A percentile compares a stretch with the other conserved stretches of the same genome.
These are phyloP conservation scores for Rhynchopsitta pachyrhyncha DNA, from an alignment of 2,113 vertebrate species.

Conservation along the genomic window DNA sequence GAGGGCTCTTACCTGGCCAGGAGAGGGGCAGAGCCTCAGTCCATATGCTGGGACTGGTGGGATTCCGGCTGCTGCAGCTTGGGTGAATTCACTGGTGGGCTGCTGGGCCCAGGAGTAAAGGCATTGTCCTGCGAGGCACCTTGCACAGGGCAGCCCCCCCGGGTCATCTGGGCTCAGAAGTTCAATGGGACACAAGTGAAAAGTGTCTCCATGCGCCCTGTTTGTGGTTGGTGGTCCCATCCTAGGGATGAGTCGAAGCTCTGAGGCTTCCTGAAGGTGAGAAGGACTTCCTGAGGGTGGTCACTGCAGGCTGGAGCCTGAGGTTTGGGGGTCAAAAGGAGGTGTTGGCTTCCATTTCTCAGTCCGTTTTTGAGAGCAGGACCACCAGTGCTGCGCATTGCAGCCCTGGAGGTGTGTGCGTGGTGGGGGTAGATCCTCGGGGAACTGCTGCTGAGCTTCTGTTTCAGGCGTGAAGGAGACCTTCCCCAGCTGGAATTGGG, in stretches of 20 bases:
- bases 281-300: neutral
- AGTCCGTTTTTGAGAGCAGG: neutral
- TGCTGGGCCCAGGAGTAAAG: neutral
- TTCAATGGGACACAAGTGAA: rapidly evolving
- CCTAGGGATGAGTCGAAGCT: neutral
- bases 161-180: rapidly evolving
- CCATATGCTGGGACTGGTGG: neutral
- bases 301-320: neutral
- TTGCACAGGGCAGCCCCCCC: neutral
- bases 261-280: neutral
- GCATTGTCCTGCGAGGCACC: rapidly evolving
- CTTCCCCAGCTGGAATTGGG: neutral
- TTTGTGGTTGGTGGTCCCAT: neutral
- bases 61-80: neutral
- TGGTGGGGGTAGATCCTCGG: neutral
- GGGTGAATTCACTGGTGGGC: neutral
- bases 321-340: neutral
- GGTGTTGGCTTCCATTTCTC: neutral
- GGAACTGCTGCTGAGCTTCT: neutral
- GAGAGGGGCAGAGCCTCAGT: neutral
- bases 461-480: neutral
- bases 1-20: neutral
- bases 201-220: rapidly evolving
- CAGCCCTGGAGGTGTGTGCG: neutral
- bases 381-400: neutral